A percentile compares a stretch with the other conserved stretches of the same genome.
Conservation (phyloP, 37 sponge, comb jelly and placozoan species). For the Petrosia ficiformis region DNA sequence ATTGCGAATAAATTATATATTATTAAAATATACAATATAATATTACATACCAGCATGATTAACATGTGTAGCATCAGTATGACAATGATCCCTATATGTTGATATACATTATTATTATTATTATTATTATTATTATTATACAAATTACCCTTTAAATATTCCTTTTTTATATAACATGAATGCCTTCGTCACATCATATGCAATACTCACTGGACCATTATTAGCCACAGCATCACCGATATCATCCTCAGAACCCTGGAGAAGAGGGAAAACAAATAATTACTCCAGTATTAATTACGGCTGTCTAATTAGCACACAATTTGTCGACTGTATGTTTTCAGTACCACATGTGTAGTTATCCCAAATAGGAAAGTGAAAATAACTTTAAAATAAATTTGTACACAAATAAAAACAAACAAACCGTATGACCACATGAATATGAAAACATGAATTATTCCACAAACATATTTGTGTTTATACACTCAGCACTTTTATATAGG, state of each 20-base stretch:
- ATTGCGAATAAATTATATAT: background rate
- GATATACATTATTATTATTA: too few species aligned
- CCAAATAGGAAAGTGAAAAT: too few species aligned
- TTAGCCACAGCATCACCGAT: conserved; percentile 53
- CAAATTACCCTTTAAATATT: conserved; percentile 18
- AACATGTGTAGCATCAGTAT: conserved; percentile 34
- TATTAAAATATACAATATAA: background rate
- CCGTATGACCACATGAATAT: too few species aligned
- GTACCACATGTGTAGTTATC: too few species aligned
- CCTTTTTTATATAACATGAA: conserved; percentile 59
- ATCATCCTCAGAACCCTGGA: conserved; percentile 60
- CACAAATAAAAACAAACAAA: too few species aligned
- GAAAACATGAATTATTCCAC: too few species aligned
- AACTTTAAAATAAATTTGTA: too few species aligned
- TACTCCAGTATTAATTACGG: conserved; percentile 60
- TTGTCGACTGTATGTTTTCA: too few species aligned
- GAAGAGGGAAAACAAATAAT: background rate
- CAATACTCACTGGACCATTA: conserved; percentile 68
- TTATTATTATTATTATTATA: background rate
- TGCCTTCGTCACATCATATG: conserved; percentile 46
- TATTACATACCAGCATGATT: conserved; percentile 72
- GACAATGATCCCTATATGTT: too few species aligned
- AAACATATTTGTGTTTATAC: too few species aligned
- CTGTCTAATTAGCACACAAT: too few species aligned
- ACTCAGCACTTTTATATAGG: too few species aligned